A percentile compares a stretch with the other conserved stretches of the same genome.
phyloP scores from a whole-genome alignment of 2,113 vertebrate species.

The Sander lucioperca region DNA sequence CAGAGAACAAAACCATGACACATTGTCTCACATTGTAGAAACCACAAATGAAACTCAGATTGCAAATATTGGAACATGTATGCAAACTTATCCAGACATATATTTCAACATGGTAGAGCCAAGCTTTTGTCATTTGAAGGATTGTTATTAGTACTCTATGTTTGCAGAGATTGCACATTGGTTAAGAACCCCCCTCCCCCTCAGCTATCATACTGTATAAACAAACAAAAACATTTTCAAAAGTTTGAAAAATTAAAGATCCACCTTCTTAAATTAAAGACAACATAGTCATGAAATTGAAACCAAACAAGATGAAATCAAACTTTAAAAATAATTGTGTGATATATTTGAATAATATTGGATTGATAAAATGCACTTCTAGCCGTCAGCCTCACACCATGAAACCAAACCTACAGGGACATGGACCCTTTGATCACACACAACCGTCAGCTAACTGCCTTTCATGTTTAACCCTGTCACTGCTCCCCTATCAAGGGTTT shows the following conservation, averaged over 20 bases:
- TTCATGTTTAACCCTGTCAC: slow-evolving; percentile 70
- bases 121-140: slow-evolving; percentile 5
- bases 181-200: not conserved
- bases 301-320: slow-evolving; percentile 9
- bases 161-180: not conserved
- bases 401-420: slow-evolving; percentile 15
- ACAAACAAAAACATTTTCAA: not conserved
- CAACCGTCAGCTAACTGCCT: slow-evolving; percentile 42
- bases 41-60: slow-evolving; percentile 16
- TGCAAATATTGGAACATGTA: not conserved
- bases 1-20: slow-evolving; percentile 19
- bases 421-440: slow-evolving; percentile 40
- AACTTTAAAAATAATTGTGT: not conserved
- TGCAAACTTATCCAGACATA: not conserved
- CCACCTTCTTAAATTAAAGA: not conserved
- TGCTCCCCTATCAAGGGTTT: slow-evolving; percentile 48
- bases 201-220: not conserved
- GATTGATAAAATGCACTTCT: not conserved
- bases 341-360: slow-evolving; percentile 5
- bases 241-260: not conserved
- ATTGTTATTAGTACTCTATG: not conserved
- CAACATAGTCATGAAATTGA: not conserved
- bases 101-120: not conserved
- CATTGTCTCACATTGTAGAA: not conserved
- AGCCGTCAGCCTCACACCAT: not conserved